Conservation (phyloP, 1,140 invertebrate genomes). For the Calycopis cecrops region DNA sequence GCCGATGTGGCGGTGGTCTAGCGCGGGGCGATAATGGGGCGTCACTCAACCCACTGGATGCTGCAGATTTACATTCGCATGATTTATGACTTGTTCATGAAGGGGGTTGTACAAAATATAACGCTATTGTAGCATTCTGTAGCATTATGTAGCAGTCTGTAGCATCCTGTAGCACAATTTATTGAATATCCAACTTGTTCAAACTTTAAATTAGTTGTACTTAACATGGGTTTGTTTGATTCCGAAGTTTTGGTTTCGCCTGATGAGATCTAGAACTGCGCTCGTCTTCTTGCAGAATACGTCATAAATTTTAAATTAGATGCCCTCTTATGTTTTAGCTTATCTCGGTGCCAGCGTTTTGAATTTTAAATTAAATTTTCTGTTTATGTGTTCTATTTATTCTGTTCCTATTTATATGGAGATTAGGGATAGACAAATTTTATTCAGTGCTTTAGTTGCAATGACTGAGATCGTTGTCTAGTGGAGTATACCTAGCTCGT, state of each 20-base stretch:
- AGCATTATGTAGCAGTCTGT: too few relatives aligned
- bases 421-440: too few relatives aligned
- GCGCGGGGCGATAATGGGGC: constrained; percentile 58
- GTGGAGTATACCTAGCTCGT: too few relatives aligned
- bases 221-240: constrained; percentile 4
- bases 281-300: constrained; percentile 2
- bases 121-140: constrained; percentile 21
- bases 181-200: not conserved
- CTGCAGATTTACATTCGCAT: constrained; percentile 70
- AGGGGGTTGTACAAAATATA: constrained; percentile 63
- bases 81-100: constrained; percentile 72
- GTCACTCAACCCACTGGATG: constrained; percentile 68
- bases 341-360: constrained; percentile 1
- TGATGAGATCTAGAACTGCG: constrained; percentile 7
- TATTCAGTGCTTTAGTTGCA: too few relatives aligned
- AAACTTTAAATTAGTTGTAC: constrained; percentile 9
- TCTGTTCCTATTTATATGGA: not conserved
- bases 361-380: not conserved
- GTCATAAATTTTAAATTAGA: constrained; percentile 10
- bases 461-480: too few relatives aligned
- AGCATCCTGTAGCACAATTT: constrained; percentile 10
- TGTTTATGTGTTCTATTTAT: constrained; percentile 4
- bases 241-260: constrained; percentile 7
- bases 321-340: constrained; percentile 1
- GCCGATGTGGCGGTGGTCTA: constrained; percentile 41